A percentile compares a stretch with the other conserved stretches of the same genome.
Evolutionary conservation across 2,113 vertebrate genomes (phyloP).

Genomic region (Scalopus aquaticus): DNA sequence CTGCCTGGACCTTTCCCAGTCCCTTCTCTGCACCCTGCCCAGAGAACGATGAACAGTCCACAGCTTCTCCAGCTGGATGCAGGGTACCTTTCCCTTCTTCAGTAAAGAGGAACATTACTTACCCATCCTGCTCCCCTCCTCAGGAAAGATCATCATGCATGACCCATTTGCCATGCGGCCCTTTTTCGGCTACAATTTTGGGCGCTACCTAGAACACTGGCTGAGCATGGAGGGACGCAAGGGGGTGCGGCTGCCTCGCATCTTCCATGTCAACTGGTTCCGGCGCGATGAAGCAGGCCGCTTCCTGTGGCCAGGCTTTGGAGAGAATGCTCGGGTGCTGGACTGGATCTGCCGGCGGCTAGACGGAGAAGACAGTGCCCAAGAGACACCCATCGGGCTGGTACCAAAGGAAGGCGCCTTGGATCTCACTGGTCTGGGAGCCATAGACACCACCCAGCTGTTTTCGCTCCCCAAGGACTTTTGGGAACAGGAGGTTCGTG

Average conservation of each 20-base stretch:
- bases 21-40: background rate
- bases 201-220: slow-evolving; percentile 83
- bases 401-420: slow-evolving; percentile 85
- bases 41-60: background rate
- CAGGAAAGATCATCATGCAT: slow-evolving; percentile 87
- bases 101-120: background rate
- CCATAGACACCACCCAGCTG: slow-evolving; percentile 81
- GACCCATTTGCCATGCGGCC: slow-evolving; percentile 88
- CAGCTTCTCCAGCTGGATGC: background rate
- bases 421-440: slow-evolving; percentile 80
- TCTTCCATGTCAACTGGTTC: slow-evolving; percentile 88
- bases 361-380: slow-evolving; percentile 87
- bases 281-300: slow-evolving; percentile 76
- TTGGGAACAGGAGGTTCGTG: slow-evolving; percentile 88
- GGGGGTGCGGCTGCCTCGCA: slow-evolving; percentile 77
- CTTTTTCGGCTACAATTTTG: slow-evolving; percentile 87
- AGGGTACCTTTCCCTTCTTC: background rate
- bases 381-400: slow-evolving; percentile 84
- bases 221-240: slow-evolving; percentile 78
- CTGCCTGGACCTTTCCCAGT: background rate
- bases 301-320: slow-evolving; percentile 85
- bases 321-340: slow-evolving; percentile 83
- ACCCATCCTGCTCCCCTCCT: background rate
- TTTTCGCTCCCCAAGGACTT: slow-evolving; percentile 87
- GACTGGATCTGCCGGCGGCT: slow-evolving; percentile 86